Evolutionary conservation across 1,140 invertebrate species (phyloP), one percentile per base, ranked within the genome.

Genomic region (Scaptomyza montana): DNA sequence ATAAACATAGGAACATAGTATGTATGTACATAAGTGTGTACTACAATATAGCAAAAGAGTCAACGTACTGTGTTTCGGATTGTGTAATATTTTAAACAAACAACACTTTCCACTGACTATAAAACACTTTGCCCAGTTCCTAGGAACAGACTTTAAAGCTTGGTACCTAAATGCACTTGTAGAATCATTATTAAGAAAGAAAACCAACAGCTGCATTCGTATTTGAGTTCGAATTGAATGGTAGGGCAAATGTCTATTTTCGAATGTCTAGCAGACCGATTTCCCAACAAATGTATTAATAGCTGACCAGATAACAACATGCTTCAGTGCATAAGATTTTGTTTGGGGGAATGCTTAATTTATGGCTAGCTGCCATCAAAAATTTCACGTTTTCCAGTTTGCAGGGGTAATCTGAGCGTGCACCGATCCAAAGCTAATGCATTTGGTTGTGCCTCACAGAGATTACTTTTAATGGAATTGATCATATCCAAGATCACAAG

Each of bases 321-420:
- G 70, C 51, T 41, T 46, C 5, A 62, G 53, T 53, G 49, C 55
- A 55, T 60, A 12, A n/a, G 47, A 59, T 43, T 66, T 51, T 19
- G 10, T 16, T 19, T 39, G 4, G 41, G 36, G 56, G 67, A 57
- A 28, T n/a, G 8, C 66, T 85, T 84, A 73, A 85, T 77, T 85
- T 79, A 84, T 84, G 73, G 76, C 78, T 69, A 67, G 60, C 21
- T 75, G 75, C 53, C 75, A 75, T 63, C 28, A 33, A 56, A 61
- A 74, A 62, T 36, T 68, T 68, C 56, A 68, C 39, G 55, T 67
- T 30, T 39, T 50, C 33, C 33, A 16, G n/a, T 50, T 43, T n/a
- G 30, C 53, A 10, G 7, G 21, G 33, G 60, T 73, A 81, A 77
- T 74, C 77, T 57, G 64, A 60, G 45, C 9, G 57, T 49, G 57